These are phyloP conservation scores for Pomatorhinus ruficollis DNA, from an alignment of 2,113 vertebrate species.

Conservation along the genomic window DNA sequence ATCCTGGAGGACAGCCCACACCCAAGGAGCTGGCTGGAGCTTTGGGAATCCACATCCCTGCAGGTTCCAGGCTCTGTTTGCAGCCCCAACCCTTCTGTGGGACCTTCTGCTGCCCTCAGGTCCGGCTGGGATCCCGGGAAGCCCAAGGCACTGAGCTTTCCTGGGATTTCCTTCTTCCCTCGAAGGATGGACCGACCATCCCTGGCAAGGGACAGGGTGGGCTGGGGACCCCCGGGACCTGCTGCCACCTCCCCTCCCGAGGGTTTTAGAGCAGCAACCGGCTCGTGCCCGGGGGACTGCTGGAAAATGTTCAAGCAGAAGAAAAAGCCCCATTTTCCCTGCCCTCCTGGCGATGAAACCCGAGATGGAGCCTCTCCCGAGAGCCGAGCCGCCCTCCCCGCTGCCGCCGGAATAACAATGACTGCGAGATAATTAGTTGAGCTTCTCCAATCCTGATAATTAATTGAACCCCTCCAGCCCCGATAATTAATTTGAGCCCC, in stretches of 20 bases:
- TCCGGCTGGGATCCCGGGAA: rapidly evolving
- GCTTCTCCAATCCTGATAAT: not conserved
- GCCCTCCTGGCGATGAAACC: not conserved
- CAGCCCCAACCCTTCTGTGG: not conserved
- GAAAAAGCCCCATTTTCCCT: not conserved
- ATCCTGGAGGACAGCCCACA: not conserved
- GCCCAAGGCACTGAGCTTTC: not conserved
- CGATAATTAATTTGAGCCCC: not conserved
- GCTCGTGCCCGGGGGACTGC: not conserved
- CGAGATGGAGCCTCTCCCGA: not conserved
- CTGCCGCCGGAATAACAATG: not conserved
- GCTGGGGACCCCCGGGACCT: not conserved
- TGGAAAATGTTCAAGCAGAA: not conserved
- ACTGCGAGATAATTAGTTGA: not conserved
- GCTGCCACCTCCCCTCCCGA: not conserved
- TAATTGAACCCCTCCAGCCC: not conserved
- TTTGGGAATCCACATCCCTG: not conserved
- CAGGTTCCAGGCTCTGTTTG: not conserved
- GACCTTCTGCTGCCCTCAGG: not conserved
- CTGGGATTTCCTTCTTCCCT: not conserved
- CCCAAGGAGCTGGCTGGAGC: not conserved
- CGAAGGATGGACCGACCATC: rapidly evolving
- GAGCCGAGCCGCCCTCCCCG: not conserved
- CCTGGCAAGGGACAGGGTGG: not conserved
- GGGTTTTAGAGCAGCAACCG: rapidly evolving